A percentile compares a stretch with the other conserved stretches of the same genome.
These are phyloP conservation scores for Hucho hucho DNA, from an alignment of 2,113 vertebrate genomes.

Conservation along the genomic window DNA sequence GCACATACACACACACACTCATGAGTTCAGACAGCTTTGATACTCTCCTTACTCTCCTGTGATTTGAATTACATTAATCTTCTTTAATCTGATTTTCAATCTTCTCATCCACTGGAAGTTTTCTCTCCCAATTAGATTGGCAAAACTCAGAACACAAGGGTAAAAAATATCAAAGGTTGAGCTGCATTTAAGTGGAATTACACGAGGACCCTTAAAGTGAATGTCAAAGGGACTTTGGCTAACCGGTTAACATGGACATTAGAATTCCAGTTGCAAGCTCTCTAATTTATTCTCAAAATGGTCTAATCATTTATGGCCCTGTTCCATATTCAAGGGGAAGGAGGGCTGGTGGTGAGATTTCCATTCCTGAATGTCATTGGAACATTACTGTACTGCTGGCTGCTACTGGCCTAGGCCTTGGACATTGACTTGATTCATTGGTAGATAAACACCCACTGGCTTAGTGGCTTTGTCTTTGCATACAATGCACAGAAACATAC, in stretches of 20 bases:
- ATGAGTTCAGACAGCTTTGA: background rate
- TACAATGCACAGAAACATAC: background rate
- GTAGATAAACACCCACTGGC: no score
- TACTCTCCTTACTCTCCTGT: background rate
- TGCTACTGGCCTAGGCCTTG: background rate
- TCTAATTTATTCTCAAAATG: conserved; percentile 57
- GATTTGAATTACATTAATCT: conserved; percentile 32
- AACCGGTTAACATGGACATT: conserved; percentile 58
- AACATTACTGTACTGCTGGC: conserved; percentile 7
- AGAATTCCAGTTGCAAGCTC: conserved; percentile 49
- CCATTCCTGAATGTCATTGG: conserved; percentile 27
- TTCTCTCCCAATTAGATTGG: conserved; percentile 50
- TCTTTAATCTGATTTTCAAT: conserved; percentile 42
- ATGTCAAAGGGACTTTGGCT: conserved; percentile 54
- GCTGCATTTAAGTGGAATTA: conserved; percentile 38
- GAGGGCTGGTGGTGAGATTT: conserved; percentile 14
- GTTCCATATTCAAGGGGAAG: conserved; percentile 39
- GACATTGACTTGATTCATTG: background rate
- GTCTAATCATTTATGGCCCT: conserved; percentile 47
- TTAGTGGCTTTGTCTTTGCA: no score
- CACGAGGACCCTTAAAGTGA: conserved; percentile 25
- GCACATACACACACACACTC: background rate
- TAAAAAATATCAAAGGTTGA: conserved; percentile 44
- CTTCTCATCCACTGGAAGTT: conserved; percentile 14
- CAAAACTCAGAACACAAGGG: conserved; percentile 37